Base-by-base conservation (phyloP, 2,113 vertebrate species). In the Regulus satrapa region DNA sequence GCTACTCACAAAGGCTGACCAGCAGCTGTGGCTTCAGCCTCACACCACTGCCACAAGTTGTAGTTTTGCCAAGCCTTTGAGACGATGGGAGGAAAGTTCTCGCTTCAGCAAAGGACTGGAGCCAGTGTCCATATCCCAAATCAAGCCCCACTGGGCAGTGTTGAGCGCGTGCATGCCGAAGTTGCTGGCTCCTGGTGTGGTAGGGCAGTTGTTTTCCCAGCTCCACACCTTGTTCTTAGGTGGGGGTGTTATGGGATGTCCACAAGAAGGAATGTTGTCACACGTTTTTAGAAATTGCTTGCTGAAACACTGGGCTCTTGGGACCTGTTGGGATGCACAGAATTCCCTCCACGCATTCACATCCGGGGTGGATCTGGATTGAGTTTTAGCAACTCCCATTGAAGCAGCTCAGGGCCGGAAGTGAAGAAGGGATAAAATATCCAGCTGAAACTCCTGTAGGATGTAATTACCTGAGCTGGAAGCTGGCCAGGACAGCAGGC, bases 361-460 rank as follows among this genome's bases (percentile, higher is more conserved):
- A 26, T 96, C 96, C 95, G 93, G 94, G 96, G 92, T 92, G 96
- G 92, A 83, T 86, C 88, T 83, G 72, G 40, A 25, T 3, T n/a
- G 38, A 45, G 23, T 91, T 93, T 66, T 52, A 83, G 67, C 71
- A 91, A 89, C 81, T 94, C 92, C 87, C 14, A 12, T 25, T n/a
- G 74, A 63, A 91, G 74, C 69, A 43, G 82, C 72, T 66, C 12
- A 18, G 67, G 85, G 69, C 89, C 85, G 95, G 95, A 96, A 97
- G 88, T 96, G 94, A 97, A 95, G 85, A 95, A 97, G 92, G 71
- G 75, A 48, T 85, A 88, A 96, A 97, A 83, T 92, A 96, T 96
- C 95, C 88, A 94, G 59, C 67, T 96, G 93, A 94, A 96, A 95
- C 93, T 97, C 88, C 93, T 94, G 94, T 96, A 67, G 92, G 94